These are phyloP conservation scores for Oreochromis spilurus DNA, from an alignment of 2,113 vertebrate genomes.

Conservation along the genomic window DNA sequence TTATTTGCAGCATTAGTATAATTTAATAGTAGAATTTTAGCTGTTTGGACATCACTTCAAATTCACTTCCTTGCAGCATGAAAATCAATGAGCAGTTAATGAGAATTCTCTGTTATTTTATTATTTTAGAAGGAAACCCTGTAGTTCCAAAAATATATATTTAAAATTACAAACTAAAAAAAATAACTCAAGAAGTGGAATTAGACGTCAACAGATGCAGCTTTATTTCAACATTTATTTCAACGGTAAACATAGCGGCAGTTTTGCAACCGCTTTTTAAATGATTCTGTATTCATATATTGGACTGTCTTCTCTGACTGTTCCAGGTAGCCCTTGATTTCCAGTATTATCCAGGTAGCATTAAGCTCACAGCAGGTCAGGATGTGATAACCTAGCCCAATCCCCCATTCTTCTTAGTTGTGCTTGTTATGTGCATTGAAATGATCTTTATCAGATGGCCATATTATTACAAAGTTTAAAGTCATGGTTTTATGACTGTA, in stretches of 20 bases:
- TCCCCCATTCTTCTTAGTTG: background rate
- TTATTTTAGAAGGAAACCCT: background rate
- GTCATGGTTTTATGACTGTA: background rate
- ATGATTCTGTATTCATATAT: background rate
- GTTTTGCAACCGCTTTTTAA: background rate
- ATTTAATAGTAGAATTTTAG: background rate
- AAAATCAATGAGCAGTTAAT: background rate
- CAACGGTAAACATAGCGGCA: rapidly evolving
- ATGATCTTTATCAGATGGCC: background rate
- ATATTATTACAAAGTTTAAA: background rate
- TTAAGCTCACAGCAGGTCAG: background rate
- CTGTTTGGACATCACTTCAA: background rate
- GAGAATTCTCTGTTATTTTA: background rate
- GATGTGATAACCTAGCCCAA: background rate
- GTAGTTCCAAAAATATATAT: background rate
- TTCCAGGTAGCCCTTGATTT: background rate
- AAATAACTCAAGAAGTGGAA: background rate
- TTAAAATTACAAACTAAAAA: background rate
- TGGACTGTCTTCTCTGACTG: background rate
- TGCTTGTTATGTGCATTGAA: background rate
- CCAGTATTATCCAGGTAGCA: background rate
- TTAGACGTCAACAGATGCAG: background rate
- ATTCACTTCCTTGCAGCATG: background rate
- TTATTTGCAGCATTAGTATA: background rate
- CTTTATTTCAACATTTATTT: background rate